Conservation (phyloP, 2,113 vertebrate genomes). For the Sclerurus mexicanus region DNA sequence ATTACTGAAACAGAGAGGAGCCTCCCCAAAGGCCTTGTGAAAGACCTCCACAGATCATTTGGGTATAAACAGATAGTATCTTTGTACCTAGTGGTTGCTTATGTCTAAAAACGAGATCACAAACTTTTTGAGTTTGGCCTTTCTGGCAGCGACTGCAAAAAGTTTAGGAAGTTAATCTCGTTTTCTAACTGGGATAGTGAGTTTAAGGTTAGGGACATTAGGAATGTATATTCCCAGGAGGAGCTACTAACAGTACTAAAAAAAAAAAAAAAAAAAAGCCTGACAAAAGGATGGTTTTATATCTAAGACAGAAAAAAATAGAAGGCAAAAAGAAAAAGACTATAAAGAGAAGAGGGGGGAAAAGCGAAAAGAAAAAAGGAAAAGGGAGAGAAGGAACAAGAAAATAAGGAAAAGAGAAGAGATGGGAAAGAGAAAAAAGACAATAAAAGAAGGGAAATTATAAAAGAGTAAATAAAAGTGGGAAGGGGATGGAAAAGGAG, state of each 20-base stretch:
- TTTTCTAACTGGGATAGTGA: constrained; percentile 34
- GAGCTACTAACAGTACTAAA: neutral
- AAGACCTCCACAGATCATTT: constrained; percentile 47
- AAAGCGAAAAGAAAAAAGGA: neutral
- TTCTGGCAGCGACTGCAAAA: constrained; percentile 11
- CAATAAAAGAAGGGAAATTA: neutral
- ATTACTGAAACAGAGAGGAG: constrained; percentile 43
- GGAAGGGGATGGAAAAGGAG: no score
- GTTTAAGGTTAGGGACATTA: constrained; percentile 39
- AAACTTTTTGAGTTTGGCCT: constrained; percentile 18
- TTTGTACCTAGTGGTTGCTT: constrained; percentile 54
- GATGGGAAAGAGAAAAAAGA: neutral
- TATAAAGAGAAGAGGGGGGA: no score
- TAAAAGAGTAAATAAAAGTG: no score
- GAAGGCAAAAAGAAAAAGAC: neutral
- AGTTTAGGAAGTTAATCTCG: constrained; percentile 39
- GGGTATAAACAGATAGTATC: constrained; percentile 63
- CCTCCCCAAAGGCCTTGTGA: constrained; percentile 53
- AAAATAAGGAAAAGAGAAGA: neutral
- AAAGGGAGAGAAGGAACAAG: neutral
- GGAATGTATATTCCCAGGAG: neutral
- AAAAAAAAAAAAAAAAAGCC: neutral
- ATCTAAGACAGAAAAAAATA: neutral
- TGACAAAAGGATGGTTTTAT: neutral
- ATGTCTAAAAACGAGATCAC: neutral